Base-by-base conservation (phyloP, 2,113 vertebrate species). In the Urocynchramus pylzowi region DNA sequence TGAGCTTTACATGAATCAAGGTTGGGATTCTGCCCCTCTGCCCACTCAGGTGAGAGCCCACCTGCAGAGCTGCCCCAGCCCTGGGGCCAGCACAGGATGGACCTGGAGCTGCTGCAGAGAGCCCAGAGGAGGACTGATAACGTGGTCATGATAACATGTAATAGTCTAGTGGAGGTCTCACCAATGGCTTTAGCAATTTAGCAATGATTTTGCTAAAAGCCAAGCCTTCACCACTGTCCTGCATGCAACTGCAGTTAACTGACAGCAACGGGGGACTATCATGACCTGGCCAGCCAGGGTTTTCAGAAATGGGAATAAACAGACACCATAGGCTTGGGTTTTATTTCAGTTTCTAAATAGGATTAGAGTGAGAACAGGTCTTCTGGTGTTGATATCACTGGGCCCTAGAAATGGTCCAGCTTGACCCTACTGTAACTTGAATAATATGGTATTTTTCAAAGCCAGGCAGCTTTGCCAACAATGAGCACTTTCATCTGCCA, bases 111-210 rank as follows among this genome's bases (percentile, higher is more conserved):
- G 41, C 74, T 71, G 71, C 0, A 79, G 7, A 42, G 41, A 64
- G 67, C 0, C 28, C 49, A 42, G 49, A 42, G 42, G 26, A 57
- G 31, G 21, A 21, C 31, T 42, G 61, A 21, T 11, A n/a, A 13
- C 8, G 13, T 2, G 8, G 7, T 16, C 24, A 57, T 12, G 6
- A 54, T 22, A 69, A 49, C 4, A 6, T 6, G 10, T 0, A 4
- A 30, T 30, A 64, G 11, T 60, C 50, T 33, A 33, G 45, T 2
- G 1, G 7, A 68, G 41, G 13, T 22, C 33, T 84, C 39, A 45
- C 12, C 45, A 31, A 6, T 19, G 12, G n/a, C 52, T 67, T 50
- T 1, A 18, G 31, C 44, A 57, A 50, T 67, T 42, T 14, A 31
- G 26, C 45, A 65, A 6, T 13, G 13, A 42, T 61, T 4, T 7